Evolutionary conservation across 2,888 invertebrate species (phyloP).

Genomic region (Acleris sparsana): DNA sequence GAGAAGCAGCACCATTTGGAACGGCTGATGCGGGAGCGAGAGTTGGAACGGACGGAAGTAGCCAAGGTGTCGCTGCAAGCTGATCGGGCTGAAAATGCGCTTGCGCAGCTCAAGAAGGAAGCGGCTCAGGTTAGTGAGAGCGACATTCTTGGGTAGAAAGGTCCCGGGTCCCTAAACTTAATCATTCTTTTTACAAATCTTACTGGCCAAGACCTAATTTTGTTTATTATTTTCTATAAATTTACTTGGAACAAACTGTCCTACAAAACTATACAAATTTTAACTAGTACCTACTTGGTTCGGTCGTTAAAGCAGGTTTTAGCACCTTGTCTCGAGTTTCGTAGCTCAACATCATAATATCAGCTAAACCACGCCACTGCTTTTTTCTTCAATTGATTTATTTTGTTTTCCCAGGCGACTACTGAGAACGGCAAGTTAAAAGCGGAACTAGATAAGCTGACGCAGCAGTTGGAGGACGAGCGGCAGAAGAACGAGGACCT

Average conservation of each 20-base stretch:
- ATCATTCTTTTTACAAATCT: too few relatives aligned
- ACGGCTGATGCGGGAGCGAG: constrained; percentile 94
- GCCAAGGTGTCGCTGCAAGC: constrained; percentile 92
- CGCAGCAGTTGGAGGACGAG: constrained; percentile 89
- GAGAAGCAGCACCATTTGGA: constrained; percentile 98
- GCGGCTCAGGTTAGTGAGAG: constrained; percentile 83
- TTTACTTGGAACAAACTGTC: too few relatives aligned
- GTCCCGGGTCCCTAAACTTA: too few relatives aligned
- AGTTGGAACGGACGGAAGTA: constrained; percentile 94
- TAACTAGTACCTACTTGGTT: too few relatives aligned
- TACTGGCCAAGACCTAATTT: too few relatives aligned
- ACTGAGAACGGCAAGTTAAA: constrained; percentile 85
- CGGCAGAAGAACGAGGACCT: constrained; percentile 93
- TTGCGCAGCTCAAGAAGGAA: constrained; percentile 84
- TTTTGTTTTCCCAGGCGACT: constrained; percentile 54
- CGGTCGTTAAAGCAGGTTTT: too few relatives aligned
- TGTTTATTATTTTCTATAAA: too few relatives aligned
- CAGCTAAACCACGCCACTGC: too few relatives aligned
- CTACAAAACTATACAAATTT: too few relatives aligned
- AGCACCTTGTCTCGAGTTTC: too few relatives aligned
- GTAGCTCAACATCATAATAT: too few relatives aligned
- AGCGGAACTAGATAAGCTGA: constrained; percentile 81
- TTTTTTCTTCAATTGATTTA: neutral
- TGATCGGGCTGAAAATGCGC: constrained; percentile 89
- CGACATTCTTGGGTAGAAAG: too few relatives aligned